Percentiles rank a stretch among this genome's conserved stretches.
These are phyloP conservation scores for Equus przewalskii DNA, from an alignment of 2,113 vertebrate genomes.

Conservation along the genomic window DNA sequence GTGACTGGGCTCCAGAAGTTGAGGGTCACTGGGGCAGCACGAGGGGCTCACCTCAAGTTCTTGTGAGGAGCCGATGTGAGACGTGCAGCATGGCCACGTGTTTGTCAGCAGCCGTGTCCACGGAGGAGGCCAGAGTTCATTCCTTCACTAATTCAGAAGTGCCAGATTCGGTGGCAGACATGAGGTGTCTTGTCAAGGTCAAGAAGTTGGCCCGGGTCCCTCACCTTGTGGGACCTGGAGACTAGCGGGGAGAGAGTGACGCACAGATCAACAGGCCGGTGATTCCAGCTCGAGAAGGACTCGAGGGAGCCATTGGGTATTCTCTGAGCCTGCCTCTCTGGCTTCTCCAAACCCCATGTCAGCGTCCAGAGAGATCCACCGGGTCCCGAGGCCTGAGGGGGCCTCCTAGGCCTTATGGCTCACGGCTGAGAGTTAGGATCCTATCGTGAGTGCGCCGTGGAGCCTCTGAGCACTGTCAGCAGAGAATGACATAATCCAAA, in stretches of 20 bases:
- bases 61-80: neutral
- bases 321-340: neutral
- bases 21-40: neutral
- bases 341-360: neutral
- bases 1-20: neutral
- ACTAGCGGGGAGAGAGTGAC: neutral
- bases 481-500: constrained; percentile 43
- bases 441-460: neutral
- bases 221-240: neutral
- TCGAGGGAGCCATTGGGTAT: no score
- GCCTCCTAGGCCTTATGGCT: neutral
- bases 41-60: neutral
- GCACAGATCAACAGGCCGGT: no score
- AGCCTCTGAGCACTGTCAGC: neutral
- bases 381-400: neutral
- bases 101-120: neutral
- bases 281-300: neutral
- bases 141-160: neutral
- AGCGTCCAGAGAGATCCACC: neutral
- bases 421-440: neutral
- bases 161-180: neutral
- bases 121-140: neutral
- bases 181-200: neutral
- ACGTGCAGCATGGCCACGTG: neutral
- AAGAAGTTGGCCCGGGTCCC: neutral